Evolutionary conservation across 1,140 invertebrate species (phyloP).

Genomic region (Oedothorax gibbosus): DNA sequence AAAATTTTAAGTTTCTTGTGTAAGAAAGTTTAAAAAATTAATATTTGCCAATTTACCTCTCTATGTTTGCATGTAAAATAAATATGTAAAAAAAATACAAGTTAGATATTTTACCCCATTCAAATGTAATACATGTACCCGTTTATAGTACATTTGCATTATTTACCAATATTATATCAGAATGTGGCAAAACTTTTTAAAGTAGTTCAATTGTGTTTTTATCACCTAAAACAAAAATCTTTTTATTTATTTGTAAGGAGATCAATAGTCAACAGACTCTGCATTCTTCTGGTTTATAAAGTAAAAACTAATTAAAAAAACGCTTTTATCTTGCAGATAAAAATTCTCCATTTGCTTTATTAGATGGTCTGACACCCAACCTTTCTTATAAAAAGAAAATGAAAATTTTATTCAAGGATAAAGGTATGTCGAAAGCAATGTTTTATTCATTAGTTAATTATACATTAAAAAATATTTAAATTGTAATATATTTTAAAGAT

Average conservation of each 20-base stretch:
- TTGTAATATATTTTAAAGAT: background rate
- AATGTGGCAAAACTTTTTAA: no score
- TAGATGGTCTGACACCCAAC: conserved; percentile 51
- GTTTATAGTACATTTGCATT: no score
- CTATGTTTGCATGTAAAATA: no score
- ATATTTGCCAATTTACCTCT: no score
- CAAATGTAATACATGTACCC: no score
- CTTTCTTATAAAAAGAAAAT: conserved; percentile 38
- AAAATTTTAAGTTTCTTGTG: no score
- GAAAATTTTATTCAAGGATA: conserved; percentile 40
- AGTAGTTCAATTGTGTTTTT: no score
- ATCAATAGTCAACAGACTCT: background rate
- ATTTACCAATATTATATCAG: no score
- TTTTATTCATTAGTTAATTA: background rate
- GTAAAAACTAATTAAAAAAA: background rate
- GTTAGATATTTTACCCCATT: no score
- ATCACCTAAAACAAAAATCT: background rate
- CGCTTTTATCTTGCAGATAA: conserved; percentile 31
- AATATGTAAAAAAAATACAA: no score
- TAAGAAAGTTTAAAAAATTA: no score
- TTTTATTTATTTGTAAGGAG: background rate
- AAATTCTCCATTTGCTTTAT: conserved; percentile 36
- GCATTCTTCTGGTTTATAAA: background rate
- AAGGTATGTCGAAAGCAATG: conserved; percentile 12
- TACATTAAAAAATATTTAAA: background rate